Evolutionary conservation across 2,797 vertebrate species (phyloP), one percentile per base, ranked within the genome.

Genomic region (Brachyrhaphis roseni): DNA sequence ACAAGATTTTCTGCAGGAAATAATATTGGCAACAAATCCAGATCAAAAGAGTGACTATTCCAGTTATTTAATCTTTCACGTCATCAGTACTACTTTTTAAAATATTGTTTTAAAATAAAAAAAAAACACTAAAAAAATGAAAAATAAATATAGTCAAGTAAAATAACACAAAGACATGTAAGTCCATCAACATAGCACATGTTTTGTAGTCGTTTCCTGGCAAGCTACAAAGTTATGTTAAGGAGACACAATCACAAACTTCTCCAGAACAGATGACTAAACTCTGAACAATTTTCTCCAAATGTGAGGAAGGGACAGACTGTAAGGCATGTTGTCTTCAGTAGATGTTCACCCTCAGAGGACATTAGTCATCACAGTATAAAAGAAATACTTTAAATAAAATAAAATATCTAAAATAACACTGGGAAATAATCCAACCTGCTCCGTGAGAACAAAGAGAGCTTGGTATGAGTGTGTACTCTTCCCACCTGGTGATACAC

Each of bases 351-450:
- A 43, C 76, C 78, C 85, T 72, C 80, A 73, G 78, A 78, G 55
- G 74, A 72, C 87, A 62, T 36, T 2, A 46, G 78, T 89, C 23
- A 53, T 89, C 85, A 91, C 82, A 87, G 78, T 86, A 89, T 62
- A 87, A 86, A 86, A 82, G 23, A 78, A 89, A 64, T 53, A 47
- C 84, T 83, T 87, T 3, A 31, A 68, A 74, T 49, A 82, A 34
- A 84, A 74, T 75, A 84, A 83, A 36, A 36, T 36, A 36, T 36
- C n/a, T n/a, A n/a, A n/a, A 36, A 47, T 59, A 89, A 91, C 73
- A 91, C 86, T 76, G 77, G 78, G 77, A 85, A 87, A 90, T 74
- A 75, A 79, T 59, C 79, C 74, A 62, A 84, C 77, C 77, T 10
- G 64, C 83, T 75, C 77, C 80, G 1, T 66, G 75, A 51, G 66